A percentile compares a stretch with the other conserved stretches of the same genome.
Conservation (phyloP, 2,888 invertebrate genomes). For the Myopa tessellatipennis region DNA sequence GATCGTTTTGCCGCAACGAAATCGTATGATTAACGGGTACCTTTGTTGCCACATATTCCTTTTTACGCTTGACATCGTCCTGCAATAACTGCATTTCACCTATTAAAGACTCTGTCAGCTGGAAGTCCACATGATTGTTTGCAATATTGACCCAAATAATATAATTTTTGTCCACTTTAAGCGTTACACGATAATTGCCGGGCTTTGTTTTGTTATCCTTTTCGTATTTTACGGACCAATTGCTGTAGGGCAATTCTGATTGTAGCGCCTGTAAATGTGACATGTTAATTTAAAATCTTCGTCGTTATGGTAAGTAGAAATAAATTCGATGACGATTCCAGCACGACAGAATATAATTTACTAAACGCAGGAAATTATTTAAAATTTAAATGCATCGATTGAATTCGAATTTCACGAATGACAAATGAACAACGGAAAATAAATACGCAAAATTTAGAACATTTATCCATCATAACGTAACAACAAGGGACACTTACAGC, state of each 20-base stretch:
- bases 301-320: neutral
- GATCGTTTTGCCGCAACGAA: slow-evolving; percentile 73
- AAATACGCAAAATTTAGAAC: too few relatives aligned
- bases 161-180: slow-evolving; percentile 67
- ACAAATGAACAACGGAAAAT: too few relatives aligned
- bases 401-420: too few relatives aligned
- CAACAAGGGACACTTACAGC: slow-evolving; percentile 48
- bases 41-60: slow-evolving; percentile 75
- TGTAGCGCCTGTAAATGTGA: slow-evolving; percentile 59
- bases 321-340: too few relatives aligned
- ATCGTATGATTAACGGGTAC: slow-evolving; percentile 73
- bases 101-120: slow-evolving; percentile 74
- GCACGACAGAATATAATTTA: neutral
- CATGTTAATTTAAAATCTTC: neutral
- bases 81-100: slow-evolving; percentile 77
- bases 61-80: slow-evolving; percentile 71
- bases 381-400: too few relatives aligned
- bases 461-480: too few relatives aligned
- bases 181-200: slow-evolving; percentile 73
- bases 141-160: slow-evolving; percentile 65
- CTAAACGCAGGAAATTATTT: neutral
- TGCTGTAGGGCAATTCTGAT: slow-evolving; percentile 70
- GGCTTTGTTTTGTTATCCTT: slow-evolving; percentile 66
- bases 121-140: slow-evolving; percentile 65
- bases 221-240: slow-evolving; percentile 75